phyloP scores from a whole-genome alignment of 1,140 invertebrate genomes.

The Zaprionus tsacasi region DNA sequence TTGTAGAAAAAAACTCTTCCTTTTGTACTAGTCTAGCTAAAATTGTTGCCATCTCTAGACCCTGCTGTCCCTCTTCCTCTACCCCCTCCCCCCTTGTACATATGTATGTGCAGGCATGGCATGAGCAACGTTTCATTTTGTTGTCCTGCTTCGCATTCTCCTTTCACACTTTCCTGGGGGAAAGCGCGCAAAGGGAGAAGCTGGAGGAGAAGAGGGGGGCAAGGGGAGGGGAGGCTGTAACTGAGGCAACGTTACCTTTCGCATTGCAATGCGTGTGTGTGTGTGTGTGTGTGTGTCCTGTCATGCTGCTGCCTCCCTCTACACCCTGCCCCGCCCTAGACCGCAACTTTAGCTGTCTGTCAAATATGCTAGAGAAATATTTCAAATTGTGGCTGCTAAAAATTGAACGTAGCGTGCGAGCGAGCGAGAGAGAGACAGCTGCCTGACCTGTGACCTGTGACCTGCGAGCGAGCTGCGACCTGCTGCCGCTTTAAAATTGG shows the following conservation, averaged over 20 bases:
- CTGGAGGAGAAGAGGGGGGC: not conserved
- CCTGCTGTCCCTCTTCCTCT: not conserved
- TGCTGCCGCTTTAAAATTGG: conserved; percentile 40
- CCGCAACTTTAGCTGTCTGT: conserved; percentile 79
- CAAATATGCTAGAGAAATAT: conserved; percentile 80
- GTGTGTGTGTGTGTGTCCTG: conserved; percentile 52
- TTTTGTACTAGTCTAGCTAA: not conserved
- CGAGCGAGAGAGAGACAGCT: not conserved
- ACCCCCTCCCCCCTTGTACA: not conserved
- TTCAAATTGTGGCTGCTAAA: conserved; percentile 82
- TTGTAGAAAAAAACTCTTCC: not conserved
- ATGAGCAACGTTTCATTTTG: conserved; percentile 75
- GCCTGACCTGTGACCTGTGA: conserved; percentile 19
- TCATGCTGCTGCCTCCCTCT: not conserved
- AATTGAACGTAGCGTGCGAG: conserved; percentile 64
- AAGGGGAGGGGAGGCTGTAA: not conserved
- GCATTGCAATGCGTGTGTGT: conserved; percentile 71
- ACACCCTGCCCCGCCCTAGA: not conserved
- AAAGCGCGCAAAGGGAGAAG: conserved; percentile 17
- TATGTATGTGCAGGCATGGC: conserved; percentile 7
- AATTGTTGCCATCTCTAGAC: not conserved
- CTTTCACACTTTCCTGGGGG: conserved; percentile 67
- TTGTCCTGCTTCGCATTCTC: conserved; percentile 72
- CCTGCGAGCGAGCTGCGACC: conserved; percentile 1
- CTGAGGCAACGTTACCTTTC: conserved; percentile 43